Conservation (phyloP, 2,113 vertebrate genomes). For the Perca flavescens region DNA sequence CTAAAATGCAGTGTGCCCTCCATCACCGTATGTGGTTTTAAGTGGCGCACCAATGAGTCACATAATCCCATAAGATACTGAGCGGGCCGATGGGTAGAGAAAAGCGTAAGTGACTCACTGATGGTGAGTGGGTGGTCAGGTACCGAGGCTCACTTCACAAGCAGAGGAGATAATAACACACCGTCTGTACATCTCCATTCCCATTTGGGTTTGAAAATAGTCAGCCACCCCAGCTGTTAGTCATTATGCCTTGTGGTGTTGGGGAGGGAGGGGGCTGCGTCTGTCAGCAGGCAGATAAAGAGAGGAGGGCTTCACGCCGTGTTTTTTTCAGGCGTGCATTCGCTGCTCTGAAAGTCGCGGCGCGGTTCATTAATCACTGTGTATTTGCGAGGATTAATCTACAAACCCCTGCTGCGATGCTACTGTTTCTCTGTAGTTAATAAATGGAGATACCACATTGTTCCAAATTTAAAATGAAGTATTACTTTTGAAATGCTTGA, state of each 20-base stretch:
- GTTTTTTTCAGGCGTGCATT: slow-evolving; percentile 16
- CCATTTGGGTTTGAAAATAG: slow-evolving; percentile 75
- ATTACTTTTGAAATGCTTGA: background rate
- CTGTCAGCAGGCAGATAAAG: slow-evolving; percentile 74
- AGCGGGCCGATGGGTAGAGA: slow-evolving; percentile 25
- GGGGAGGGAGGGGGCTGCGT: slow-evolving; percentile 51
- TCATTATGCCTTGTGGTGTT: slow-evolving; percentile 64
- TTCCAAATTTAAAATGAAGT: background rate
- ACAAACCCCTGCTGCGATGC: slow-evolving; percentile 5
- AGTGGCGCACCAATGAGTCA: slow-evolving; percentile 58
- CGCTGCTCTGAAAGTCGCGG: slow-evolving; percentile 3
- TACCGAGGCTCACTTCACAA: slow-evolving; percentile 64
- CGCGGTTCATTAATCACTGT: slow-evolving; percentile 51
- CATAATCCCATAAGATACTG: slow-evolving; percentile 40
- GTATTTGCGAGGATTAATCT: slow-evolving; percentile 28
- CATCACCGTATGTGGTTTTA: slow-evolving; percentile 38
- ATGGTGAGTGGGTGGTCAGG: slow-evolving; percentile 79
- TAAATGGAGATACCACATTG: slow-evolving; percentile 4
- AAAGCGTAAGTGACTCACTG: slow-evolving; percentile 68
- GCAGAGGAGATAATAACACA: slow-evolving; percentile 76
- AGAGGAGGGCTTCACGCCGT: slow-evolving; percentile 33
- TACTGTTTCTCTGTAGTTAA: slow-evolving; percentile 28
- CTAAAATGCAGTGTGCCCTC: slow-evolving; percentile 21
- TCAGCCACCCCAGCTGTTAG: slow-evolving; percentile 76
- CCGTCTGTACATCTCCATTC: slow-evolving; percentile 67